Conservation (phyloP, 1,140 invertebrate species). For the Danaus plexippus region DNA sequence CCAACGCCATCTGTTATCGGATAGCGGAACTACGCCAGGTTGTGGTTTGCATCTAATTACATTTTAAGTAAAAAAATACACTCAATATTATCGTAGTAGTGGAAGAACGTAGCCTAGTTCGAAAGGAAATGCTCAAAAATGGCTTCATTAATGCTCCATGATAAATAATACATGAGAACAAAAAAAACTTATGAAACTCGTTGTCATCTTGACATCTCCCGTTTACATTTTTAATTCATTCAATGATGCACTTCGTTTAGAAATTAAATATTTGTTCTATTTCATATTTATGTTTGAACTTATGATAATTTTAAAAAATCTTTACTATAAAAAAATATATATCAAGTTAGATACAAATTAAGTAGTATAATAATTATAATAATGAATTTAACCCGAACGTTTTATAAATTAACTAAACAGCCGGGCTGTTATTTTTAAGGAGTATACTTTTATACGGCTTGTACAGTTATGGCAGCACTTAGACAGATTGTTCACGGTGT, state of each 20-base stretch:
- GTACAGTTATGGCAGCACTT: not conserved
- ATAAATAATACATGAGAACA: slow-evolving; percentile 63
- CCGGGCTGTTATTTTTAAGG: no score
- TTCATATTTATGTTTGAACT: not conserved
- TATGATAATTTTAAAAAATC: no score
- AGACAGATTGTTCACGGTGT: not conserved
- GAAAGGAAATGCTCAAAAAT: slow-evolving; percentile 53
- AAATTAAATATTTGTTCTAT: slow-evolving; percentile 12
- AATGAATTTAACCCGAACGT: no score
- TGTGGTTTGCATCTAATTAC: slow-evolving; percentile 28
- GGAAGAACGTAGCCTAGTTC: slow-evolving; percentile 7
- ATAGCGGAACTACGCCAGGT: slow-evolving; percentile 40
- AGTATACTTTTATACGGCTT: no score
- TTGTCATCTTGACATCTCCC: slow-evolving; percentile 11
- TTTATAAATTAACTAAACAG: no score
- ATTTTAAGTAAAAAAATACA: slow-evolving; percentile 14
- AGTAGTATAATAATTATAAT: no score
- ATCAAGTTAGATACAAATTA: no score
- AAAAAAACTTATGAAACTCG: not conserved
- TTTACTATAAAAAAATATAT: no score
- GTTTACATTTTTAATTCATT: slow-evolving; percentile 15
- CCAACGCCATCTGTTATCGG: slow-evolving; percentile 47
- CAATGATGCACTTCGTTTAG: not conserved
- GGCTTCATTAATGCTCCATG: slow-evolving; percentile 58
- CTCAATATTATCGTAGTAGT: slow-evolving; percentile 17